Evolutionary conservation across 2,797 vertebrate genomes (phyloP).

Genomic region (Catamblyrhynchus diadema): DNA sequence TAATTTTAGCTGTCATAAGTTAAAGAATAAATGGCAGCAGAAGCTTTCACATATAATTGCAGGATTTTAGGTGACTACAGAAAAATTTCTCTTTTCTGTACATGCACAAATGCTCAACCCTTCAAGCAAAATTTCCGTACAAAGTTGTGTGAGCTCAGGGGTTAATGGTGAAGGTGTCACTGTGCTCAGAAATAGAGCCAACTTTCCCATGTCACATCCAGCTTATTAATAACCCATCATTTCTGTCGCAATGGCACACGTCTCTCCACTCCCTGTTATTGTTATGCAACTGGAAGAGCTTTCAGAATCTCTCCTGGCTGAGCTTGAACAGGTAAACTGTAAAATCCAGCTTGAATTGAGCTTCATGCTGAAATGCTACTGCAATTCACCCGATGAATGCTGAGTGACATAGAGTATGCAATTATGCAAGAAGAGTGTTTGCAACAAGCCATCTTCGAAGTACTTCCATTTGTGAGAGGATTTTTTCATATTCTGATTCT

Average conservation of each 20-base stretch:
- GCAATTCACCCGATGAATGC: slow-evolving; percentile 8
- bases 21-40: slow-evolving; percentile 48
- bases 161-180: slow-evolving; percentile 32
- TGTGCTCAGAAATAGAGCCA: not conserved
- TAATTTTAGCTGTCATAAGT: slow-evolving; percentile 59
- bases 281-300: slow-evolving; percentile 17
- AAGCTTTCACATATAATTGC: slow-evolving; percentile 25
- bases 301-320: not conserved
- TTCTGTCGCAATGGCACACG: slow-evolving; percentile 26
- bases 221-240: slow-evolving; percentile 53
- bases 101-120: not conserved
- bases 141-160: not conserved
- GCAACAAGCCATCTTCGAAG: slow-evolving; percentile 54
- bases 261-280: slow-evolving; percentile 33
- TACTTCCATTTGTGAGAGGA: slow-evolving; percentile 30
- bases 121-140: not conserved
- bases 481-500: slow-evolving; percentile 22
- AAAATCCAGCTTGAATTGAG: not conserved
- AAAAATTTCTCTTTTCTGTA: not conserved
- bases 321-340: slow-evolving; percentile 29
- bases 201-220: slow-evolving; percentile 10
- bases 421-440: slow-evolving; percentile 51
- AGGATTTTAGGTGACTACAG: slow-evolving; percentile 25
- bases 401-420: slow-evolving; percentile 45
- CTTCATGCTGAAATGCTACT: slow-evolving; percentile 12